Evolutionary conservation across 2,113 vertebrate genomes (phyloP).

Genomic region (Bufo gargarizans): DNA sequence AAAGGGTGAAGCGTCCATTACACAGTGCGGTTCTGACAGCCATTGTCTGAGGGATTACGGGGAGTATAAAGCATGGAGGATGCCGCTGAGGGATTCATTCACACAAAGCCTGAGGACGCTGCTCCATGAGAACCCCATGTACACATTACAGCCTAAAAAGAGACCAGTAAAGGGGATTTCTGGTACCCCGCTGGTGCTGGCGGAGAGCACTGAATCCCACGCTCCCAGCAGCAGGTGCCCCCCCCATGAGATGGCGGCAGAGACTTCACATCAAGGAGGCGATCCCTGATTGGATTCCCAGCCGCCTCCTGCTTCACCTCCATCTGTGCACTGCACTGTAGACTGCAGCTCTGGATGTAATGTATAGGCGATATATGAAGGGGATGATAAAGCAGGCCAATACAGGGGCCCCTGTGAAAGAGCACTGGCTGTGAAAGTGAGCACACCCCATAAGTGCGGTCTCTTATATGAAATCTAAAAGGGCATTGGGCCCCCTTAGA

Average conservation of each 20-base stretch:
- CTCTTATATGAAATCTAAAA: no score
- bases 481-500: no score
- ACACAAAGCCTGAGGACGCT: conserved; percentile 4
- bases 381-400: no score
- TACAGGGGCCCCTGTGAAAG: no score
- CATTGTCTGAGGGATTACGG: not conserved
- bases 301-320: not conserved
- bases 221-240: conserved; percentile 25
- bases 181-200: conserved; percentile 24
- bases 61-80: not conserved
- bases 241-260: not conserved
- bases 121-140: not conserved
- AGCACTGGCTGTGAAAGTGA: no score
- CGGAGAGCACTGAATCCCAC: conserved; percentile 7
- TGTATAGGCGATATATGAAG: no score
- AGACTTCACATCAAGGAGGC: not conserved
- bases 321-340: no score
- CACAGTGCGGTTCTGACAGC: not conserved
- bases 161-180: conserved; percentile 33
- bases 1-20: not conserved
- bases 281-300: not conserved
- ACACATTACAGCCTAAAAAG: not conserved
- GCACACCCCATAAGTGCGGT: no score
- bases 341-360: no score
- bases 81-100: not conserved